These are phyloP conservation scores for Meiosimyza decipiens DNA, from an alignment of 2,888 invertebrate species.

Conservation along the genomic window DNA sequence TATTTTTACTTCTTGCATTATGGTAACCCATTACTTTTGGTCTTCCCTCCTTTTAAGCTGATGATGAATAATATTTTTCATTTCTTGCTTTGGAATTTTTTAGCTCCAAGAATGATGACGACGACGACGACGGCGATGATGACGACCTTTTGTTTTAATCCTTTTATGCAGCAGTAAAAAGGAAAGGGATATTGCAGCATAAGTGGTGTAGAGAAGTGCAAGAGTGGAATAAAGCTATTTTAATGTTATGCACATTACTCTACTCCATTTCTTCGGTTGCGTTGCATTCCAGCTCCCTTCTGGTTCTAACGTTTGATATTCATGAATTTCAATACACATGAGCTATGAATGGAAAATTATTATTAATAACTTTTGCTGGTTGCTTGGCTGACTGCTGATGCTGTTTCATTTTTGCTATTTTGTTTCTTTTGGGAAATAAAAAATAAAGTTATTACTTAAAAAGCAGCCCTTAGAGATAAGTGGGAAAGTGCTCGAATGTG, in stretches of 20 bases:
- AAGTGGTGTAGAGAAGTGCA: slow-evolving; percentile 1
- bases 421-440: neutral
- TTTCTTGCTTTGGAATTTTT: neutral
- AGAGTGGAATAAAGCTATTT: slow-evolving; percentile 12
- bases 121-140: neutral
- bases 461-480: neutral
- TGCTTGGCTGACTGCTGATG: slow-evolving; percentile 45
- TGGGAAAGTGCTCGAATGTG: too few relatives aligned
- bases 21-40: slow-evolving; percentile 27
- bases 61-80: slow-evolving; percentile 28
- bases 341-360: slow-evolving; percentile 36
- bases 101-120: slow-evolving; percentile 8
- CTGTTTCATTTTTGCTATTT: slow-evolving; percentile 45
- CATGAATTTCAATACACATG: slow-evolving; percentile 29
- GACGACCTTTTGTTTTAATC: slow-evolving; percentile 34
- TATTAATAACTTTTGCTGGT: slow-evolving; percentile 30
- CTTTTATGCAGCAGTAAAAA: slow-evolving; percentile 19
- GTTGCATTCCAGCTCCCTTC: neutral
- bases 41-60: slow-evolving; percentile 24
- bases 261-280: neutral
- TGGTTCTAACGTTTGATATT: slow-evolving; percentile 24
- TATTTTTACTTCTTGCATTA: neutral
- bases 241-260: slow-evolving; percentile 27
- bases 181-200: neutral
- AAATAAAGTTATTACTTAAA: slow-evolving; percentile 25